Conservation (phyloP, 2,888 invertebrate genomes). For the Synergus itoensis region DNA sequence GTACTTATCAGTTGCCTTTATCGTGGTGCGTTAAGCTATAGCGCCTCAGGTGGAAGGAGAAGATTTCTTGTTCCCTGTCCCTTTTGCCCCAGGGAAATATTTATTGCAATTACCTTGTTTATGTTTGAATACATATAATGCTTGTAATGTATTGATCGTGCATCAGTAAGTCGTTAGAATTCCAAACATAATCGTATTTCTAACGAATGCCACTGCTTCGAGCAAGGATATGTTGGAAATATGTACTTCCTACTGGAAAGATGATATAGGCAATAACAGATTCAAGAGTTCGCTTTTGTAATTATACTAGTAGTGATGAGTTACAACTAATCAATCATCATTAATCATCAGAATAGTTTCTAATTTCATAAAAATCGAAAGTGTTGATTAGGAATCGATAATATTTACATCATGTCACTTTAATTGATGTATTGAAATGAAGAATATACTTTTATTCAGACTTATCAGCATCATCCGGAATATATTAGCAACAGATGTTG, state of each 20-base stretch:
- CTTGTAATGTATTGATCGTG: background rate
- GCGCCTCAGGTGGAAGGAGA: background rate
- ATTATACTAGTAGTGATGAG: no score
- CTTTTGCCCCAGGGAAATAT: background rate
- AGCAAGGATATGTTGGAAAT: slow-evolving; percentile 1
- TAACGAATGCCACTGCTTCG: background rate
- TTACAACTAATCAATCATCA: no score
- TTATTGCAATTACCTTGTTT: background rate
- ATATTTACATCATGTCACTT: no score
- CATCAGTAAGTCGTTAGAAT: background rate
- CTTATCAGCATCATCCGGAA: no score
- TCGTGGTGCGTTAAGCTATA: background rate
- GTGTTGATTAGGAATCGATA: no score
- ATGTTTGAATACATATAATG: background rate
- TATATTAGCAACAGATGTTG: no score
- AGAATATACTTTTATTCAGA: no score
- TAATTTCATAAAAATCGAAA: no score
- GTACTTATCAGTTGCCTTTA: slow-evolving; percentile 20
- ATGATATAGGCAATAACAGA: background rate
- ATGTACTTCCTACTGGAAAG: background rate
- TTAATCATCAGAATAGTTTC: no score
- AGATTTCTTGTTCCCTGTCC: background rate
- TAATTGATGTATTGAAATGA: no score
- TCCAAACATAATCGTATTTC: background rate
- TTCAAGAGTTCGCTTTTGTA: background rate